A percentile compares a stretch with the other conserved stretches of the same genome.
Evolutionary conservation across 2,888 invertebrate species (phyloP).

Genomic region (Melieria omissa): DNA sequence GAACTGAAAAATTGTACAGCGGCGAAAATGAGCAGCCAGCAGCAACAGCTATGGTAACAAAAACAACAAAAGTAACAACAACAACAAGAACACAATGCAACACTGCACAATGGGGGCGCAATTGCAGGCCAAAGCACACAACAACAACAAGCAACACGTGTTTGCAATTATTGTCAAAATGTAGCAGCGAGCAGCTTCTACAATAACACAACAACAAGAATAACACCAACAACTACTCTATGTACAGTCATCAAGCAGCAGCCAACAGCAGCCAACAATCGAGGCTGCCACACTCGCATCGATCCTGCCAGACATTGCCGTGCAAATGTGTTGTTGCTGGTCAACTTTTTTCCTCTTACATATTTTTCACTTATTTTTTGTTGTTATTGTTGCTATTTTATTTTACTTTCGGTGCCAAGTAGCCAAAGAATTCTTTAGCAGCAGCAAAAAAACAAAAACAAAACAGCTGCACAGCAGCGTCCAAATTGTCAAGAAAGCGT

Average conservation of each 20-base stretch:
- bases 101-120: conserved; percentile 28
- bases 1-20: conserved; percentile 23
- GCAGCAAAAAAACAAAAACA: too few species aligned
- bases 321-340: too few species aligned
- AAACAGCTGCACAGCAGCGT: too few species aligned
- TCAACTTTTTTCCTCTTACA: too few species aligned
- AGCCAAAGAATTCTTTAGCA: too few species aligned
- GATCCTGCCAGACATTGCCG: too few species aligned
- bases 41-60: conserved; percentile 8
- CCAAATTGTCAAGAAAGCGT: too few species aligned
- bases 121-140: conserved; percentile 4
- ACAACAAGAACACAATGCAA: conserved; percentile 21
- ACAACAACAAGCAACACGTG: conserved; percentile 21
- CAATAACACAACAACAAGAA: background rate
- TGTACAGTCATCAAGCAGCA: background rate
- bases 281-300: too few species aligned
- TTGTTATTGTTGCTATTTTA: too few species aligned
- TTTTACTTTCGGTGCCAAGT: too few species aligned
- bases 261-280: background rate
- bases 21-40: conserved; percentile 14
- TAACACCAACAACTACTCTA: conserved; percentile 3
- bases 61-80: conserved; percentile 1
- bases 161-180: conserved; percentile 28
- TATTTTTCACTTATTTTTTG: too few species aligned
- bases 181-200: conserved; percentile 3